Evolutionary conservation across 2,888 invertebrate species (phyloP), one percentile per base, ranked within the genome.

Genomic region (Rhamnusium bicolor): DNA sequence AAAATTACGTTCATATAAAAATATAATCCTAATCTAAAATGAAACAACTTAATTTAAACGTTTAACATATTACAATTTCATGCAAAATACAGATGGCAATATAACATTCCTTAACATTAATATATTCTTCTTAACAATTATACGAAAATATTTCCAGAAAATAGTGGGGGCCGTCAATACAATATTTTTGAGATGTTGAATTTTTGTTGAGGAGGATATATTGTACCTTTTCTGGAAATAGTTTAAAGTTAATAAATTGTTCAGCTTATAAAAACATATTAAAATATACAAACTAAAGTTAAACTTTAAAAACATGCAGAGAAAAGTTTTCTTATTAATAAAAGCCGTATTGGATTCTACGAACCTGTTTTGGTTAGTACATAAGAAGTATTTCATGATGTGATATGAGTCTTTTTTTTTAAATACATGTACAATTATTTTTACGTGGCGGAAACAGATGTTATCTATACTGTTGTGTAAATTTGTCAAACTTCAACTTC

Each of bases 121-220:
- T 69, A 54, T 61, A 72, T 61, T 51, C 19, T 40, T 51, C 12
- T 68, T 68, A 65, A 24, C 40, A 69, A 61, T 29, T 12, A 49
- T 51, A 32, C n/a, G 21, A 74, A 77, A 77, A 63, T 73, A 75
- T 76, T 78, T 75, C 76, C 78, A 77, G 77, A 79, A 75, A 72
- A 73, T 56, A 62, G 63, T 61, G 70, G 74, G 74, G 73, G 72
- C 65, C 71, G 19, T 21, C 7, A 46, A 61, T 61, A 61, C 61
- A 61, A 61, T 61, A 60, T 65, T 46, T 66, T 46, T 65, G 69
- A 61, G 61, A 61, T 61, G 61, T 16, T 63, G 74, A 62, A 69
- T 12, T 53, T 62, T 72, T 70, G 78, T 80, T 80, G 81, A 76
- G 81, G 80, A 78, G 80, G 79, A 78, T 78, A 76, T 77, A 76